Evolutionary conservation across 2,113 vertebrate species (phyloP).

Genomic region (Gila orcuttii): DNA sequence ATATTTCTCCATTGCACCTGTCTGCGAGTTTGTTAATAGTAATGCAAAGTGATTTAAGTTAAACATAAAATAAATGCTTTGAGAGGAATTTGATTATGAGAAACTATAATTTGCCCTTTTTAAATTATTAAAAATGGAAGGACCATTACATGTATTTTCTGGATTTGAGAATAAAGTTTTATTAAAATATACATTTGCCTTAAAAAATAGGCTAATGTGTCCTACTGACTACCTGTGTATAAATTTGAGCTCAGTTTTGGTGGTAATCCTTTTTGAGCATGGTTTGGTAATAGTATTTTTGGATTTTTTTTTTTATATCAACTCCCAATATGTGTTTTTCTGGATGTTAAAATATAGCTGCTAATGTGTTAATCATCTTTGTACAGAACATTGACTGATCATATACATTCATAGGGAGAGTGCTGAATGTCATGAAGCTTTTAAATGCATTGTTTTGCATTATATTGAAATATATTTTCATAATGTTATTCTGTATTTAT

Average conservation of each 20-base stretch:
- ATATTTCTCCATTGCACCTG: neutral
- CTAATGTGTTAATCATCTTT: neutral
- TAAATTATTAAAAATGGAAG: neutral
- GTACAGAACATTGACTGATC: neutral
- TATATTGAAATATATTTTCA: constrained; percentile 61
- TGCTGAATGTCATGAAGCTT: constrained; percentile 65
- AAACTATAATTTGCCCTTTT: neutral
- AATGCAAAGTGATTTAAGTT: neutral
- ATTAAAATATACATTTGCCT: constrained; percentile 10
- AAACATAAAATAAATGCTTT: neutral
- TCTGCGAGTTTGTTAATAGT: neutral
- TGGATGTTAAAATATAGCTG: constrained; percentile 9
- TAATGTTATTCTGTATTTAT: neutral
- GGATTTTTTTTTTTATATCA: neutral
- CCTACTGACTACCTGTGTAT: constrained; percentile 8
- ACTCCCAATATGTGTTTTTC: neutral
- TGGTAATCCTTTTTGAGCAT: neutral
- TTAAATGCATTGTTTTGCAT: constrained; percentile 59
- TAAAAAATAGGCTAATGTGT: constrained; percentile 4
- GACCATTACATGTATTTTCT: constrained; percentile 6
- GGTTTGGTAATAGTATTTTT: neutral
- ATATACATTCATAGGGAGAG: constrained; percentile 20
- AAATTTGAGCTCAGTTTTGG: neutral
- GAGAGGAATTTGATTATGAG: neutral
- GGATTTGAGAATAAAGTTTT: neutral